Evolutionary conservation across 2,797 vertebrate genomes (phyloP), one percentile per base, ranked within the genome.

Genomic region (Leptodactylus fallax): DNA sequence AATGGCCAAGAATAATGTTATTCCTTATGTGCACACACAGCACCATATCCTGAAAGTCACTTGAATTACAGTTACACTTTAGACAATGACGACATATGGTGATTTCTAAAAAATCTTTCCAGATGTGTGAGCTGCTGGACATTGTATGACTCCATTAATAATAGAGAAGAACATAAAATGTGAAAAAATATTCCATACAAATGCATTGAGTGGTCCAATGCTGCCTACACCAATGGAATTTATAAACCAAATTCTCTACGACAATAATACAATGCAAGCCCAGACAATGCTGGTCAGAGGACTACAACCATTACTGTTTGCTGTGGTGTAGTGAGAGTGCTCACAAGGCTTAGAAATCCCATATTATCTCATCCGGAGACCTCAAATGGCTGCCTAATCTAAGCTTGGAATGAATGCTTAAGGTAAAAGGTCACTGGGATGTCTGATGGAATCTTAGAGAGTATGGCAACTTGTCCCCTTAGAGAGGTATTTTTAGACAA

Each of bases 341-440:
- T 79, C 21, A 23, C 47, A 19, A 12, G 72, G 36, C 56, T 77
- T 78, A 77, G 56, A 55, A 65, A 79, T 85, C 74, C 72, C 47
- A 36, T 63, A 23, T 85, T 67, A 81, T 81, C 53, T 72, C 78
- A 86, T 86, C 63, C 72, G 21, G n/a, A 19, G 63, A 53, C 83
- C 85, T 80, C 27, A 58, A 49, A 81, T 74, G 51, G 25, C 78
- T 49, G 36, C 36, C 13, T 86, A 86, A 86, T 86, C 85, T 51
- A 58, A 56, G 61, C 61, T 55, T 77, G 53, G 23, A 58, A 55
- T 58, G 85, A 56, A 86, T 53, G 67, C 17, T 49, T 53, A 21
- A 21, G 51, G n/a, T 19, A 23, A 47, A 72, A 86, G 77, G 78
- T 81, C 78, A 81, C 27, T 72, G 25, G n/a, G 77, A 36, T 80